These are phyloP conservation scores for Cyclophora punctaria DNA, from an alignment of 2,888 invertebrate species.

Conservation along the genomic window DNA sequence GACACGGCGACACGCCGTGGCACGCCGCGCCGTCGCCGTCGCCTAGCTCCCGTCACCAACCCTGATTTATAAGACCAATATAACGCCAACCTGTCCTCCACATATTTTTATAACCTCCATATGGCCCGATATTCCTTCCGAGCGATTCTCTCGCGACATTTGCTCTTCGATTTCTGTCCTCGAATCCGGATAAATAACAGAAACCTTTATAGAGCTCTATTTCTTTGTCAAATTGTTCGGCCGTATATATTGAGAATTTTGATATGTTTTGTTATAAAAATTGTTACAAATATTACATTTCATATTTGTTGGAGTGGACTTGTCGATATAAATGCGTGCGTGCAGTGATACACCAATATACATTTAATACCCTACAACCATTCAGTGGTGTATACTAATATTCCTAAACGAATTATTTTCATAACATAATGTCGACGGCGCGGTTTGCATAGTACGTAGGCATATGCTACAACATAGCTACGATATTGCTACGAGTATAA, in stretches of 20 bases:
- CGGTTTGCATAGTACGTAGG: too few species aligned
- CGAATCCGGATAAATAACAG: conserved; percentile 19
- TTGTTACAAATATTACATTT: neutral
- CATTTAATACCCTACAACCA: too few species aligned
- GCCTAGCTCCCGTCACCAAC: conserved; percentile 36
- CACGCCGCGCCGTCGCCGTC: conserved; percentile 34
- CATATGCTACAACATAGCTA: too few species aligned
- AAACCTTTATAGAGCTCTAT: conserved; percentile 7
- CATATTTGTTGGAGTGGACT: neutral
- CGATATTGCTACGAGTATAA: too few species aligned
- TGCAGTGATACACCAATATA: too few species aligned
- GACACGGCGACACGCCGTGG: conserved; percentile 28
- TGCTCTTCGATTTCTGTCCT: conserved; percentile 34
- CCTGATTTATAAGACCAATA: conserved; percentile 72
- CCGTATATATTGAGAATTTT: neutral
- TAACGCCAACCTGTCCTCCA: conserved; percentile 66
- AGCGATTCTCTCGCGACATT: conserved; percentile 35
- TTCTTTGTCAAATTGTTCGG: neutral
- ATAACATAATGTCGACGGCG: too few species aligned
- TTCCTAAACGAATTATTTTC: too few species aligned
- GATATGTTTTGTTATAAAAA: neutral
- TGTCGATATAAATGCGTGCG: too few species aligned
- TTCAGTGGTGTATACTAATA: too few species aligned
- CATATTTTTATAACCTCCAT: conserved; percentile 68
- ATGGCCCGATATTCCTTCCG: conserved; percentile 30